Conservation (phyloP, 2,797 vertebrate species). For the Hippocampus kuda region DNA sequence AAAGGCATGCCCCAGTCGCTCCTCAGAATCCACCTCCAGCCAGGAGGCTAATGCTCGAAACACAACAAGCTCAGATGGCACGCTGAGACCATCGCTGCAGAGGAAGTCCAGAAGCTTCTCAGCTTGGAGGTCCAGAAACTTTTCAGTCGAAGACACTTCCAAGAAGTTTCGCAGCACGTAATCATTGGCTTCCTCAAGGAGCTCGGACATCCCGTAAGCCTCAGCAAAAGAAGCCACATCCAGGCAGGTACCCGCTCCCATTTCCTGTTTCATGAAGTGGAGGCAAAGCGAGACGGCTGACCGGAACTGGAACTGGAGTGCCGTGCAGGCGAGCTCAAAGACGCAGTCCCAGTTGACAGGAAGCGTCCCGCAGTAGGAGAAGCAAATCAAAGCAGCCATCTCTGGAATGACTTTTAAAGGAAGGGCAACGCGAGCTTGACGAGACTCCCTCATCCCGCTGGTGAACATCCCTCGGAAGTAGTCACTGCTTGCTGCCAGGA, state of each 20-base stretch:
- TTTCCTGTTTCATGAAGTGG: slow-evolving; percentile 64
- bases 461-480: slow-evolving; percentile 80
- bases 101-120: slow-evolving; percentile 70
- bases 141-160: slow-evolving; percentile 63
- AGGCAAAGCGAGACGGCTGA: slow-evolving; percentile 72
- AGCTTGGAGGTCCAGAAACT: slow-evolving; percentile 72
- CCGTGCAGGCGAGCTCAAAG: slow-evolving; percentile 72
- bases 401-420: slow-evolving; percentile 55
- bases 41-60: slow-evolving; percentile 75
- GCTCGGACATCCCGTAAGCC: slow-evolving; percentile 67
- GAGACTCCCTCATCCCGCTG: slow-evolving; percentile 75
- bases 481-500: slow-evolving; percentile 74
- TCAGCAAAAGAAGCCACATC: slow-evolving; percentile 73
- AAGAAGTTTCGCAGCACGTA: slow-evolving; percentile 76
- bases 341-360: slow-evolving; percentile 70
- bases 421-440: slow-evolving; percentile 56
- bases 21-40: slow-evolving; percentile 66
- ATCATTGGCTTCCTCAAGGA: slow-evolving; percentile 67
- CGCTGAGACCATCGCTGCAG: slow-evolving; percentile 66
- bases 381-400: slow-evolving; percentile 67
- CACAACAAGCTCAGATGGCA: slow-evolving; percentile 73
- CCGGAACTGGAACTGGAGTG: slow-evolving; percentile 79
- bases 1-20: slow-evolving; percentile 57
- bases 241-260: slow-evolving; percentile 66
- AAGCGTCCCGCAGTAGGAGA: slow-evolving; percentile 72